These are phyloP conservation scores for Passer montanus DNA, from an alignment of 2,113 vertebrate genomes.

Conservation along the genomic window DNA sequence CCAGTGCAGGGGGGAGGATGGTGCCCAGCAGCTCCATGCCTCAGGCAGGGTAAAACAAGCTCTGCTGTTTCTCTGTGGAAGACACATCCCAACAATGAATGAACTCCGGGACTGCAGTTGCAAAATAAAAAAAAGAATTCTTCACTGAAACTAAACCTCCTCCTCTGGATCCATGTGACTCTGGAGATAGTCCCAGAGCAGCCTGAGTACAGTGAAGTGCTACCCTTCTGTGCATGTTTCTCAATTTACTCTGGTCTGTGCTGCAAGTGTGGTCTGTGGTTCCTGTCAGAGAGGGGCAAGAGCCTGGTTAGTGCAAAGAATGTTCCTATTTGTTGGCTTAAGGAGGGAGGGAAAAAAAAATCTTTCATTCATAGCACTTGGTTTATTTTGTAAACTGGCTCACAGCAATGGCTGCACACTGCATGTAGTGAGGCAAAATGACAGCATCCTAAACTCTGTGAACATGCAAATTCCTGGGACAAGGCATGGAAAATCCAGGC, in stretches of 20 bases:
- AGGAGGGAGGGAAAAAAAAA: background rate
- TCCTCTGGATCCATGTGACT: slow-evolving; percentile 5
- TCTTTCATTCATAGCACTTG: slow-evolving; percentile 62
- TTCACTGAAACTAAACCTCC: slow-evolving; percentile 29
- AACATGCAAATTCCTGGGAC: background rate
- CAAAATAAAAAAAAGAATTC: background rate
- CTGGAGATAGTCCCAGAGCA: background rate
- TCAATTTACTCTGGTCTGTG: slow-evolving; percentile 57
- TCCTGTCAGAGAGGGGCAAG: slow-evolving; percentile 56
- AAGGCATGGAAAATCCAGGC: background rate
- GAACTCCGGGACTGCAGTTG: background rate
- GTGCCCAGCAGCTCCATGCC: background rate
- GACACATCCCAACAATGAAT: background rate
- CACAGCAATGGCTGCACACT: slow-evolving; percentile 25
- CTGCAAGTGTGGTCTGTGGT: slow-evolving; percentile 49
- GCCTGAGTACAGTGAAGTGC: background rate
- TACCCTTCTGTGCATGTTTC: slow-evolving; percentile 29
- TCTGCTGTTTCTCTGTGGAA: background rate
- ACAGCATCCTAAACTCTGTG: slow-evolving; percentile 29
- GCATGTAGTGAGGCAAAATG: slow-evolving; percentile 46
- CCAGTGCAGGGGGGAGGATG: background rate
- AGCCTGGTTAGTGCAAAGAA: slow-evolving; percentile 11
- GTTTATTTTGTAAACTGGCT: slow-evolving; percentile 60
- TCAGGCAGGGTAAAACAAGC: background rate
- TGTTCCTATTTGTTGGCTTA: slow-evolving; percentile 30